Conservation (phyloP, 2,797 vertebrate species). For the Hyperoplus immaculatus region DNA sequence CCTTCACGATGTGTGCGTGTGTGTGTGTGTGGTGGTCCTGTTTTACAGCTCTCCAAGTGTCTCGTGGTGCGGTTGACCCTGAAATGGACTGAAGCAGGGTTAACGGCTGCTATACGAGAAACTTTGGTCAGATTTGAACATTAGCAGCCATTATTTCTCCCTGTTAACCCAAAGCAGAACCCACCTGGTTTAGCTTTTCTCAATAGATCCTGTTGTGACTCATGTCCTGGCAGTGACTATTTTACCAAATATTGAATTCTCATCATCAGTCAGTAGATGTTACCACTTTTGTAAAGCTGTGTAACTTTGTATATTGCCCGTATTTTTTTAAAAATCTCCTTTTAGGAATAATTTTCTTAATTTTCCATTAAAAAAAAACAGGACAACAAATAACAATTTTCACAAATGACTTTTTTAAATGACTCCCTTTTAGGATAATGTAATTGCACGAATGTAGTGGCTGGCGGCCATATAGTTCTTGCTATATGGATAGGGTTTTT, state of each 20-base stretch:
- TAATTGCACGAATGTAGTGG: neutral
- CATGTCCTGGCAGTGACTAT: neutral
- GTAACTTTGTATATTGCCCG: no score
- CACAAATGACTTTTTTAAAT: neutral
- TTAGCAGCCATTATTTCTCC: constrained; percentile 37
- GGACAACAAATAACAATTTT: neutral
- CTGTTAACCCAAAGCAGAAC: constrained; percentile 24
- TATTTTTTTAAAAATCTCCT: neutral
- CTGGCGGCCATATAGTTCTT: neutral
- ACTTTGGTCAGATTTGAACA: constrained; percentile 34
- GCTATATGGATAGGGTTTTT: neutral
- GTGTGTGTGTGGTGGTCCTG: constrained; percentile 17
- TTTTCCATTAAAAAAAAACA: neutral
- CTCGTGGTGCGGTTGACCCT: constrained; percentile 22
- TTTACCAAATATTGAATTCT: neutral
- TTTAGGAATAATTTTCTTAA: neutral
- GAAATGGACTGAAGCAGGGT: constrained; percentile 8
- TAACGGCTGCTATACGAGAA: constrained; percentile 12
- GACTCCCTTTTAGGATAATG: neutral
- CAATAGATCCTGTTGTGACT: neutral
- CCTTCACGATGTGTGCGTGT: constrained; percentile 8
- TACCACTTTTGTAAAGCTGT: no score
- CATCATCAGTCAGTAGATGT: no score
- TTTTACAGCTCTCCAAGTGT: constrained; percentile 50
- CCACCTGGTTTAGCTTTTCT: neutral